Evolutionary conservation across 92 coral and sea anemone genomes (phyloP).

Genomic region (Epizoanthus ramosus): DNA sequence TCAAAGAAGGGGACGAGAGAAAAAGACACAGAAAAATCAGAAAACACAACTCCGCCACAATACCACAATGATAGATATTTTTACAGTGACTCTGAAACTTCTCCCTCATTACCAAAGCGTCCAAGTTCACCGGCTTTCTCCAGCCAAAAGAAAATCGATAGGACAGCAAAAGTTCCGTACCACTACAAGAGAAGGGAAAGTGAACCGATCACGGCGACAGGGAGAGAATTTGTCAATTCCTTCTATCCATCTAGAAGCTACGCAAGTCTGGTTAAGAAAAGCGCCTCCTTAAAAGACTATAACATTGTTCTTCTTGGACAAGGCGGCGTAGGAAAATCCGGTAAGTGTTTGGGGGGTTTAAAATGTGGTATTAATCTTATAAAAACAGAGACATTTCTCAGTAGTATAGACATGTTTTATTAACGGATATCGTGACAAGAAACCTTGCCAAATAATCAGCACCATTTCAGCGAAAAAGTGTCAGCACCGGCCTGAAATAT

Average conservation of each 20-base stretch:
- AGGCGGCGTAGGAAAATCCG: constrained; percentile 92
- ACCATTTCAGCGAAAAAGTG: background rate
- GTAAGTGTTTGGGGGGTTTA: constrained; percentile 42
- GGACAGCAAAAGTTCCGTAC: constrained; percentile 35
- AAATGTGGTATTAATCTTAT: background rate
- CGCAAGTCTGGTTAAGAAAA: constrained; percentile 48
- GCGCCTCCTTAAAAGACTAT: constrained; percentile 72
- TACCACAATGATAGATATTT: background rate
- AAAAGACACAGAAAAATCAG: background rate
- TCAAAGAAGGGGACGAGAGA: constrained; percentile 23
- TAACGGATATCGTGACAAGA: constrained; percentile 8
- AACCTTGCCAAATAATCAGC: background rate
- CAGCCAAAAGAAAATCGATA: constrained; percentile 21
- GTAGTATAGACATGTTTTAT: background rate
- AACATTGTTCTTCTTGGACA: constrained; percentile 84
- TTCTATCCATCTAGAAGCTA: constrained; percentile 42
- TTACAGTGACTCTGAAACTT: constrained; percentile 30
- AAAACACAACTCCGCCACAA: background rate
- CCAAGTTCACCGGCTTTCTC: background rate
- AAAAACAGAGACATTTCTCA: background rate
- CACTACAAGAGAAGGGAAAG: constrained; percentile 56
- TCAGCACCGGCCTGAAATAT: background rate
- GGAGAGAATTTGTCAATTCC: constrained; percentile 35
- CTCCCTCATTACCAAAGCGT: background rate
- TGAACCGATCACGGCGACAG: constrained; percentile 8